A percentile compares a stretch with the other conserved stretches of the same genome.
phyloP scores from a whole-genome alignment of 1,140 invertebrate genomes.

The Bicyclus anynana region DNA sequence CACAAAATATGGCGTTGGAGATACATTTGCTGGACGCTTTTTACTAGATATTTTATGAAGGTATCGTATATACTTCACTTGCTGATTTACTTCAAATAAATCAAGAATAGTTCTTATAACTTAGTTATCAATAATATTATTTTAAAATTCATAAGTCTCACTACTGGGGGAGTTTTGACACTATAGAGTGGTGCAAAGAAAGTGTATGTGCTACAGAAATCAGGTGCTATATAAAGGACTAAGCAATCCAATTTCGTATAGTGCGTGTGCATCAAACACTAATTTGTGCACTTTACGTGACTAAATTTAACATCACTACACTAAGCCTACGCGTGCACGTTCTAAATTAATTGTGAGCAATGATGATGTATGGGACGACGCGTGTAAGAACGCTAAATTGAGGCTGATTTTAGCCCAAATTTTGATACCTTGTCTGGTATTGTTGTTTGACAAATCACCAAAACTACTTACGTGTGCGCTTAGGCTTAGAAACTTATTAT shows the following conservation, averaged over 20 bases:
- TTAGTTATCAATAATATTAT: too few relatives aligned
- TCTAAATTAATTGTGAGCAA: background rate
- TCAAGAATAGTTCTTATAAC: too few relatives aligned
- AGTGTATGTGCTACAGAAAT: conserved; percentile 17
- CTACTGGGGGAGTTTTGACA: background rate
- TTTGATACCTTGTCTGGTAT: background rate
- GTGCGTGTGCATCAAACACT: conserved; percentile 60
- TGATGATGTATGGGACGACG: background rate
- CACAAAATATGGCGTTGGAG: conserved; percentile 55
- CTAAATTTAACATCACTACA: conserved; percentile 40
- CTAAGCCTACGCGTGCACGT: conserved; percentile 3
- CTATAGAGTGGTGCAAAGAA: conserved; percentile 15
- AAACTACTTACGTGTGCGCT: background rate
- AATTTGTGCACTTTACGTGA: conserved; percentile 48
- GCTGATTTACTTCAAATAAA: too few relatives aligned
- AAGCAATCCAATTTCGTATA: conserved; percentile 39
- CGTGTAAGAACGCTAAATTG: background rate
- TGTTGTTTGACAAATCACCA: background rate
- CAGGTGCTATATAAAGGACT: conserved; percentile 25
- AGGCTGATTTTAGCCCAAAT: too few relatives aligned
- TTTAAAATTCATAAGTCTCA: too few relatives aligned
- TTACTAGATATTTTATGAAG: background rate
- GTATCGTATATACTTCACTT: too few relatives aligned
- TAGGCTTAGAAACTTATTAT: background rate
- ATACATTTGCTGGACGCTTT: conserved; percentile 15